phyloP scores from a whole-genome alignment of 2,113 vertebrate species.

The Cololabis saira region DNA sequence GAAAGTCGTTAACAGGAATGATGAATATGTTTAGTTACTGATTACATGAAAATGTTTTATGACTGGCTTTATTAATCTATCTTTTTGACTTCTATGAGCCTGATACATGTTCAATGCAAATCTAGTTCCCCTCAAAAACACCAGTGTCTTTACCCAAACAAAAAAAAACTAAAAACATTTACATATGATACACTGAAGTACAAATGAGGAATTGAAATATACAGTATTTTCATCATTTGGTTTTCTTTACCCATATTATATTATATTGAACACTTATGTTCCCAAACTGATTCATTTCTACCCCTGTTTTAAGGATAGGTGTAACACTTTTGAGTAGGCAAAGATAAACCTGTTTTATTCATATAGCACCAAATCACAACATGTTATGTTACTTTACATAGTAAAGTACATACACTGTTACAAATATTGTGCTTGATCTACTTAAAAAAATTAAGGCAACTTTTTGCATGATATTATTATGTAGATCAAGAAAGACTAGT shows the following conservation, averaged over 20 bases:
- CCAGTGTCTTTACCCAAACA: too few species aligned
- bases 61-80: conserved; percentile 45
- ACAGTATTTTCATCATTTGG: not conserved
- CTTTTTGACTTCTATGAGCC: conserved; percentile 41
- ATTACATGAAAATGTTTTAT: conserved; percentile 39
- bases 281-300: not conserved
- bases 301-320: not conserved
- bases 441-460: too few species aligned
- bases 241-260: not conserved
- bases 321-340: too few species aligned
- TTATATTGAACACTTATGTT: conserved; percentile 13
- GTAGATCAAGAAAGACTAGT: too few species aligned
- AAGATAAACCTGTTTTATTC: too few species aligned
- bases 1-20: conserved; percentile 38
- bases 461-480: too few species aligned
- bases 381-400: too few species aligned
- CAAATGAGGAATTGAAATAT: not conserved
- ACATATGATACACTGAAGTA: not conserved
- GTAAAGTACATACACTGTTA: not conserved
- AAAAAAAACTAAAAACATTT: conserved; percentile 24
- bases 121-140: conserved; percentile 16
- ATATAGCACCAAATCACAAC: too few species aligned
- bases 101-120: conserved; percentile 22
- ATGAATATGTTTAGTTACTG: conserved; percentile 59
- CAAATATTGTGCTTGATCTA: too few species aligned